phyloP scores from a whole-genome alignment of 2,888 invertebrate genomes.

The Fragum sueziense region DNA sequence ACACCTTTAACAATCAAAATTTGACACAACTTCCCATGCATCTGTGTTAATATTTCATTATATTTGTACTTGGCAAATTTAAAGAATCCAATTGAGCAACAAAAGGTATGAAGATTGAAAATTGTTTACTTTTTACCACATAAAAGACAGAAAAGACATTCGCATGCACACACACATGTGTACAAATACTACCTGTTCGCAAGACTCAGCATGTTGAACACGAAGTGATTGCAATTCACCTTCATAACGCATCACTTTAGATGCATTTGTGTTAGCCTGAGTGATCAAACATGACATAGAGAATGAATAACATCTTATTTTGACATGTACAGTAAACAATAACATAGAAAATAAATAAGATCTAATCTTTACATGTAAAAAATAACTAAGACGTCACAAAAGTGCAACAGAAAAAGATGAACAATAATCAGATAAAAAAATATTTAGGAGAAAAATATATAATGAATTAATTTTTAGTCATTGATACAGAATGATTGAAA shows the following conservation, averaged over 20 bases:
- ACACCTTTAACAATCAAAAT: no score
- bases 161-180: slow-evolving; percentile 25
- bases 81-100: not conserved
- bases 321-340: not conserved
- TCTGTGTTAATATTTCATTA: no score
- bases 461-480: no score
- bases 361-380: no score
- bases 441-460: no score
- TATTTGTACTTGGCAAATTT: no score
- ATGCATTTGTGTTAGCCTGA: slow-evolving; percentile 66
- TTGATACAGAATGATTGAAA: no score
- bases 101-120: not conserved
- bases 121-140: not conserved
- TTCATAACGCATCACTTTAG: slow-evolving; percentile 69
- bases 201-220: slow-evolving; percentile 74
- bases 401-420: no score
- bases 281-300: slow-evolving; percentile 21
- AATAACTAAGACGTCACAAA: no score
- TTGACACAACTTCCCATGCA: no score
- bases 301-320: not conserved
- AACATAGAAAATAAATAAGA: not conserved
- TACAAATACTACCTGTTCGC: slow-evolving; percentile 68
- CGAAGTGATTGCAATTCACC: slow-evolving; percentile 72
- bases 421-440: no score
- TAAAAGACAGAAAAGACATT: not conserved